A percentile compares a stretch with the other conserved stretches of the same genome.
phyloP scores from a whole-genome alignment of 2,888 invertebrate genomes.

The Eurois occulta region DNA sequence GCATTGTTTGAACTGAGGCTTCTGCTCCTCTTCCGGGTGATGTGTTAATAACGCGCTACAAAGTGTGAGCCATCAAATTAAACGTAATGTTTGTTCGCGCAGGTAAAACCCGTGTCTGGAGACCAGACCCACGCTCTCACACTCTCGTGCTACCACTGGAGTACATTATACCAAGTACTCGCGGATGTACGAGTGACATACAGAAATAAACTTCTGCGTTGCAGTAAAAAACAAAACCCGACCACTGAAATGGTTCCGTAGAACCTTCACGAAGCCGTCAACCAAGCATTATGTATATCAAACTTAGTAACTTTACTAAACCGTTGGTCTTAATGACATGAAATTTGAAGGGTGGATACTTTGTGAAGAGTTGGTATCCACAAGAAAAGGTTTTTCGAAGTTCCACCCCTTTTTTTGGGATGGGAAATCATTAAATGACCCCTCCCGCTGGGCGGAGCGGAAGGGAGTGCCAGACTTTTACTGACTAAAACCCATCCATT shows the following conservation, averaged over 20 bases:
- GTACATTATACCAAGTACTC: background rate
- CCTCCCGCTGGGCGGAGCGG: no score
- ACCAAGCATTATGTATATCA: no score
- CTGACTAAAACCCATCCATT: no score
- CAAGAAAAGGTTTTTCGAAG: no score
- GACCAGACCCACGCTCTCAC: background rate
- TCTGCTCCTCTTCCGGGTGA: background rate
- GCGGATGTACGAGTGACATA: background rate
- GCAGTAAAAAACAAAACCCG: background rate
- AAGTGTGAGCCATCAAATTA: slow-evolving; percentile 41
- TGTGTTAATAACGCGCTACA: slow-evolving; percentile 6
- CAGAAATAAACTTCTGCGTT: background rate
- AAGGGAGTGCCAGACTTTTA: no score
- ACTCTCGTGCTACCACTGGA: background rate
- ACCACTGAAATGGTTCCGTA: background rate
- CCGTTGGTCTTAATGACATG: no score
- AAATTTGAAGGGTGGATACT: no score
- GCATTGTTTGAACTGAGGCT: slow-evolving; percentile 2
- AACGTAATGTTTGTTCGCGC: slow-evolving; percentile 31
- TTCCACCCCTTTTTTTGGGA: no score
- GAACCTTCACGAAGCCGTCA: no score
- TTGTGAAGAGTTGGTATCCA: no score
- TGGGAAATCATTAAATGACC: no score
- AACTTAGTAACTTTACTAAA: no score
- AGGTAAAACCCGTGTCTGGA: slow-evolving; percentile 17